Evolutionary conservation across 2,888 invertebrate species (phyloP).

Genomic region (Choristoneura rosaceana): DNA sequence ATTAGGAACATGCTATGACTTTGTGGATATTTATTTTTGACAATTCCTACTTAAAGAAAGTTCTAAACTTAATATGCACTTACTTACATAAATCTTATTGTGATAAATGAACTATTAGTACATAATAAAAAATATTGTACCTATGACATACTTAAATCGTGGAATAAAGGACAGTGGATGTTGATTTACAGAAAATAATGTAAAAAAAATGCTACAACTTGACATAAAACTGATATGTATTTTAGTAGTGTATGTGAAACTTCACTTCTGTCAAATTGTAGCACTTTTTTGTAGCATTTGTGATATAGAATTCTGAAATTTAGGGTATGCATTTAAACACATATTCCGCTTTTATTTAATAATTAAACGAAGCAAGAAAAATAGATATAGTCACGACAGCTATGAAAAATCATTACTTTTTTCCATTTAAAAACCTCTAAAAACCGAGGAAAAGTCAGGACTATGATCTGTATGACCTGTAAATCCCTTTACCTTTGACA

Average conservation of each 20-base stretch:
- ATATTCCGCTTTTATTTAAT: background rate
- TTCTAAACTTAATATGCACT: background rate
- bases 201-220: background rate
- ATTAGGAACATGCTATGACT: background rate
- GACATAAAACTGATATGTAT: background rate
- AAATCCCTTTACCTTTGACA: background rate
- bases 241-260: background rate
- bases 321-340: background rate
- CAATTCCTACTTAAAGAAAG: background rate
- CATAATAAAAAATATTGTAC: conserved; percentile 12
- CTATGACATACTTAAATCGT: background rate
- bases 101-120: conserved; percentile 37
- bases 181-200: background rate
- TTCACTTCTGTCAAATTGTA: background rate
- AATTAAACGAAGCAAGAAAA: too few species aligned
- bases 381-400: too few species aligned
- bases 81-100: conserved; percentile 22
- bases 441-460: background rate
- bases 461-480: background rate
- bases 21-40: background rate
- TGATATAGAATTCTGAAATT: background rate
- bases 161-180: conserved; percentile 3
- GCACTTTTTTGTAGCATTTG: background rate
- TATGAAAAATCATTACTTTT: too few species aligned
- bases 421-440: background rate